Conservation (phyloP, 2,113 vertebrate species). For the Cyanoderma ruficeps region DNA sequence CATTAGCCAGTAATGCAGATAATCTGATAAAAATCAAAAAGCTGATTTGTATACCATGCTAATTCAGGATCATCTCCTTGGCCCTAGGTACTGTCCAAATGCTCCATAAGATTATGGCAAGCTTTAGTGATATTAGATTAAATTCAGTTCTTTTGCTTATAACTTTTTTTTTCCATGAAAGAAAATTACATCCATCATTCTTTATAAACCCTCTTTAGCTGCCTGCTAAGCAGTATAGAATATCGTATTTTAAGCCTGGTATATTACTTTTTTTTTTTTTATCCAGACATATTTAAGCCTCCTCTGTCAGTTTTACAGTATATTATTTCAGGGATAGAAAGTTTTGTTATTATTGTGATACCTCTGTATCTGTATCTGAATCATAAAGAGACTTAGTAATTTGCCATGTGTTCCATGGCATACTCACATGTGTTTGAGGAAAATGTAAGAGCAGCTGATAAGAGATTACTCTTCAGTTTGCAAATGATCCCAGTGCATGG, state of each 20-base stretch:
- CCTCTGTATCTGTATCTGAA: not conserved
- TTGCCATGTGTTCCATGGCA: not conserved
- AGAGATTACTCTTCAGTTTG: not conserved
- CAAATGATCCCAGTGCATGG: not conserved
- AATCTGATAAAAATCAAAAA: constrained; percentile 85
- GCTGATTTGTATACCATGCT: constrained; percentile 85
- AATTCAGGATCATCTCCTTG: constrained; percentile 85
- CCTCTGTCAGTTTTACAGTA: constrained; percentile 4
- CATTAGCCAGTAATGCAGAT: constrained; percentile 80
- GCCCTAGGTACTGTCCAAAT: constrained; percentile 75
- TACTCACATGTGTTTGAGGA: not conserved
- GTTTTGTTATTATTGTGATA: constrained; percentile 20
- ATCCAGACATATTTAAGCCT: constrained; percentile 66
- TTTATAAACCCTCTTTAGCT: constrained; percentile 77
- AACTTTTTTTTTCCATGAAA: constrained; percentile 57
- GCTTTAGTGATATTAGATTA: constrained; percentile 90
- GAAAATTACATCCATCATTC: constrained; percentile 87
- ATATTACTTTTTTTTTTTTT: constrained; percentile 52
- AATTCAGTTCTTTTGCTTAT: constrained; percentile 86
- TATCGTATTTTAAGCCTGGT: constrained; percentile 57
- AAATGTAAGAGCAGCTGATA: not conserved
- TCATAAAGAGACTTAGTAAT: not conserved
- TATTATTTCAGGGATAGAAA: constrained; percentile 22
- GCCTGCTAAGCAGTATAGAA: constrained; percentile 55
- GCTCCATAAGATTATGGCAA: constrained; percentile 72